These are phyloP conservation scores for Romanogobio albipinnatus DNA, from an alignment of 2,113 vertebrate species.

Conservation along the genomic window DNA sequence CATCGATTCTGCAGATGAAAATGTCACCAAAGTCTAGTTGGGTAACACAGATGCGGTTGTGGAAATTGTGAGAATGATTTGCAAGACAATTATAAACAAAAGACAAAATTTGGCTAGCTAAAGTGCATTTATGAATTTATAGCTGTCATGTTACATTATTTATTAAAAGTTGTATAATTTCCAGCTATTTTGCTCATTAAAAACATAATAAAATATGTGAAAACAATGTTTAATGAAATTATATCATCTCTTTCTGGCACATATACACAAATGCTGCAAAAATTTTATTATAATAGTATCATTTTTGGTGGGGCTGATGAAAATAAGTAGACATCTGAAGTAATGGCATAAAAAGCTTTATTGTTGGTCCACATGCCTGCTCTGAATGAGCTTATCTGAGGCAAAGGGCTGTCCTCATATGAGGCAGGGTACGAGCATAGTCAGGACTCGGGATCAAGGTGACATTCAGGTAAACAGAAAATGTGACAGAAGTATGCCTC, in stretches of 20 bases:
- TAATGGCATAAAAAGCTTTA: background rate
- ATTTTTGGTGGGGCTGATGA: too few relatives aligned
- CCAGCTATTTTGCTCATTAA: too few relatives aligned
- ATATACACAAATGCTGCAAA: background rate
- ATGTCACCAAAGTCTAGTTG: background rate
- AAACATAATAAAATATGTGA: background rate
- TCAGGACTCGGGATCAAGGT: conserved; percentile 26
- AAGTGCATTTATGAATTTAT: background rate
- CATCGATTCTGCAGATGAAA: background rate
- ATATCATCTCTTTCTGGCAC: background rate
- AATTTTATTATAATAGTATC: background rate
- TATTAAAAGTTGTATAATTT: background rate
- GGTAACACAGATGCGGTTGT: background rate
- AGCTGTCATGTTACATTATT: background rate
- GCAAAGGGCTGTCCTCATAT: background rate
- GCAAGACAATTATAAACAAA: background rate
- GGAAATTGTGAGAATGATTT: background rate
- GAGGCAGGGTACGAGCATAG: conserved; percentile 11
- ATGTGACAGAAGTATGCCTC: conserved; percentile 23
- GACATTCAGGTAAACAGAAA: conserved; percentile 43
- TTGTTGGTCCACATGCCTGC: background rate
- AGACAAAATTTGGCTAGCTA: background rate
- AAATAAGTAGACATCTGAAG: too few relatives aligned
- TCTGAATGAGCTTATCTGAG: conserved; percentile 2
- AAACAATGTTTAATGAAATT: background rate